These are phyloP conservation scores for Agrotis puta DNA, from an alignment of 2,888 invertebrate species.

Conservation along the genomic window DNA sequence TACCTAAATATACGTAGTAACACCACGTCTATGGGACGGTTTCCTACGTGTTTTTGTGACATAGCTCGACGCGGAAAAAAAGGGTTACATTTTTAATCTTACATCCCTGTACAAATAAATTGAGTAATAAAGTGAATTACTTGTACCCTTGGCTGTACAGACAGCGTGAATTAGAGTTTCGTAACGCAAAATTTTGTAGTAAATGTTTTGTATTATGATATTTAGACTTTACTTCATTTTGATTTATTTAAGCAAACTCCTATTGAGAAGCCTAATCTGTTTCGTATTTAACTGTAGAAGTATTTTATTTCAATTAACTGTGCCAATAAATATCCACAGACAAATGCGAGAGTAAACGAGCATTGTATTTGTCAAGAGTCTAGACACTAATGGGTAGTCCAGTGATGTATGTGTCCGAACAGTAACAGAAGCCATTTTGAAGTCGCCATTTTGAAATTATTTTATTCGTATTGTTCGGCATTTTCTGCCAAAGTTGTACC, in stretches of 20 bases:
- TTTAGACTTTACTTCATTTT: constrained; percentile 1
- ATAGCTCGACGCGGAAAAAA: constrained; percentile 36
- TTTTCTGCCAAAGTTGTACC: constrained; percentile 27
- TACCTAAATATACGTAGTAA: constrained; percentile 40
- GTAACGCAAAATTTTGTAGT: background rate
- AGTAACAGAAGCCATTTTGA: constrained; percentile 3
- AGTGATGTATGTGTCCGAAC: constrained; percentile 13
- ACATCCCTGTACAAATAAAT: constrained; percentile 28
- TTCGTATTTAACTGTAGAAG: background rate
- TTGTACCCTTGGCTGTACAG: constrained; percentile 34
- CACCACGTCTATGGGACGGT: constrained; percentile 10
- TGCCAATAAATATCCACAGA: constrained; percentile 24
- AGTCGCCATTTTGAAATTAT: constrained; percentile 32
- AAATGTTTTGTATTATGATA: constrained; percentile 9
- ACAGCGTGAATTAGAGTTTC: constrained; percentile 24
- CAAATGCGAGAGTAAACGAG: constrained; percentile 13
- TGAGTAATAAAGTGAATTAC: constrained; percentile 28
- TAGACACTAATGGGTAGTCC: constrained; percentile 22
- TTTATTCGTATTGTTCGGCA: constrained; percentile 36
- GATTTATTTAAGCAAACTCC: background rate
- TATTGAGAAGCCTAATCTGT: background rate
- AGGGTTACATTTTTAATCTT: constrained; percentile 50
- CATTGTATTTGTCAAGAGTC: constrained; percentile 26
- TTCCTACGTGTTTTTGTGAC: constrained; percentile 27
- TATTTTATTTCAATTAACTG: constrained; percentile 8